Percentiles rank a stretch among this genome's conserved stretches.
These are phyloP conservation scores for Drosophila emarginata DNA, from an alignment of 2,888 invertebrate genomes.

Conservation along the genomic window DNA sequence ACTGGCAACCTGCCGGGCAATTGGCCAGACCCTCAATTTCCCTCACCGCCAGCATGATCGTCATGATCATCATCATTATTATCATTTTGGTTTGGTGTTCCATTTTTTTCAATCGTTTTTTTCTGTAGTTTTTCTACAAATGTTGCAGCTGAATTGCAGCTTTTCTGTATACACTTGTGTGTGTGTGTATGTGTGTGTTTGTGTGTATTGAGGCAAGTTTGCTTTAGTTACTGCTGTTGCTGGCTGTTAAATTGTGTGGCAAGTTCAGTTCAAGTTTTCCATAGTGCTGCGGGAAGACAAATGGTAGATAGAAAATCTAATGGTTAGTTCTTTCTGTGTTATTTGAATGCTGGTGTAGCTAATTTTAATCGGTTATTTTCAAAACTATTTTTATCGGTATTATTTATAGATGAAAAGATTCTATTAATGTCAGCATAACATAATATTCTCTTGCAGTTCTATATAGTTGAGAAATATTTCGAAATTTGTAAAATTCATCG, in stretches of 20 bases:
- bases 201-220: neutral
- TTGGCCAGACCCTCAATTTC: conserved; percentile 84
- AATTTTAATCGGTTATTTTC: neutral
- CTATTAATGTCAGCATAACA: neutral
- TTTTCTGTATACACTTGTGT: neutral
- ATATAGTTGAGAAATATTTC: neutral
- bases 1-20: conserved; percentile 92
- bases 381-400: neutral
- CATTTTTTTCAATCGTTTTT: conserved; percentile 31
- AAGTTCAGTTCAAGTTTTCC: conserved; percentile 54
- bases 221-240: neutral
- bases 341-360: neutral
- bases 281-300: conserved; percentile 51
- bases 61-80: conserved; percentile 40
- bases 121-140: neutral
- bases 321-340: conserved; percentile 28
- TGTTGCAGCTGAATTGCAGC: conserved; percentile 5
- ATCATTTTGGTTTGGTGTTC: conserved; percentile 24
- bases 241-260: neutral
- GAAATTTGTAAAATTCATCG: neutral
- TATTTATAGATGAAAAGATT: neutral
- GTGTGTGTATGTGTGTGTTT: neutral
- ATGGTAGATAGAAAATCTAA: conserved; percentile 32
- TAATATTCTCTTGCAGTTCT: neutral
- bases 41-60: conserved; percentile 36